Evolutionary conservation across 2,797 vertebrate species (phyloP), one percentile per base, ranked within the genome.

Genomic region (Hybognathus amarus): DNA sequence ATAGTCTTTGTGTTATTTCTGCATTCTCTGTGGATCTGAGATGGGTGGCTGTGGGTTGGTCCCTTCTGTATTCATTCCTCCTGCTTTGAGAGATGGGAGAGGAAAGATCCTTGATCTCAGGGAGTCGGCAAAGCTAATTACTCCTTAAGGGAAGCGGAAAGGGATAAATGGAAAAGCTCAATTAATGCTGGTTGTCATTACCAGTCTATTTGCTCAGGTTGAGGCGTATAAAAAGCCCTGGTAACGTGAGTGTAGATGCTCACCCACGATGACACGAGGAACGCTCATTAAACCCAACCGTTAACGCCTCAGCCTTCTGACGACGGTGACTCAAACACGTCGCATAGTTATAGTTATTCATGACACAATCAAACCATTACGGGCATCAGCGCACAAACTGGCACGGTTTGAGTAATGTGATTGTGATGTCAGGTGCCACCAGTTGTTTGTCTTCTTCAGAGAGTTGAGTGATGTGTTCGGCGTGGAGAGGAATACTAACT

Each of bases 131-230:
- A 91, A 91, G 87, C 89, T 92, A 93, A 93, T 94, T 93, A 92
- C 86, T 87, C 87, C 68, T 87, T 89, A 88, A 91, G 90, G 91
- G 91, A 91, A 89, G 88, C 89, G 90, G 87, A 86, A 84, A 83
- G 63, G 86, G 84, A 82, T 86, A 89, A 90, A 91, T 88, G 88
- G 90, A 91, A 91, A 88, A 91, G 93, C 92, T 90, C 92, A 93
- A 93, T 94, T 93, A 93, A 91, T 88, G 87, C 90, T 88, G 89
- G 83, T 88, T 93, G 93, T 91, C 89, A 92, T 93, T 91, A 92
- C 67, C 79, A 80, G 89, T 89, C 89, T 89, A 90, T 87, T 88
- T 88, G 88, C 80, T 86, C 88, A 85, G 52, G 76, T 84, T 89
- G 90, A 89, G 84, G 81, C 74, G 83, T 82, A 88, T 82, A 88